Percentiles rank a stretch among this genome's conserved stretches.
phyloP scores from a whole-genome alignment of 2,797 vertebrate genomes.

The Sternotherus odoratus region DNA sequence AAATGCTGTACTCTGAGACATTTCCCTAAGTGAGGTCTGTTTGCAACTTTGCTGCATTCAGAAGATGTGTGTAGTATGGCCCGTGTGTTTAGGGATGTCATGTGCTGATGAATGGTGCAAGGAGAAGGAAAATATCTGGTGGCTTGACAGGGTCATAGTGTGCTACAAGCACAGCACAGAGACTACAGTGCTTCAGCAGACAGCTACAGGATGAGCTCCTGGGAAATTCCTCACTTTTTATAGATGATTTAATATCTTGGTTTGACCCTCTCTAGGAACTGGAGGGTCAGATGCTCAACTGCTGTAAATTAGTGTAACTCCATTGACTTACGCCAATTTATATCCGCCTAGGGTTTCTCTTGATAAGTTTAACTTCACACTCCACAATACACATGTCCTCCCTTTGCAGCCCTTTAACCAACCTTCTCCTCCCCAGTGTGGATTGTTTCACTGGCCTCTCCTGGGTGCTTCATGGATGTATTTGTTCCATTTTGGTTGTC shows the following conservation, averaged over 20 bases:
- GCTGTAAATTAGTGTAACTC: background rate
- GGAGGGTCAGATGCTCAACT: background rate
- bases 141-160: background rate
- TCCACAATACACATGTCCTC: background rate
- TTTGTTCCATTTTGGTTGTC: background rate
- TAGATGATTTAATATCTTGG: background rate
- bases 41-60: background rate
- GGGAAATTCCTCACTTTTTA: background rate
- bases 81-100: background rate
- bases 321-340: background rate
- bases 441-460: conserved; percentile 21
- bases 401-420: background rate
- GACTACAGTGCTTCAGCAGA: background rate
- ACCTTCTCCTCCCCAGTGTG: background rate
- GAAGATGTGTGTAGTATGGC: background rate
- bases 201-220: background rate
- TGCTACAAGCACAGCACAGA: background rate
- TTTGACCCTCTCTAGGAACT: background rate
- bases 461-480: conserved; percentile 4
- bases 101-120: background rate
- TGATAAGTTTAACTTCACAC: background rate
- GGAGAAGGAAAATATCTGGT: background rate
- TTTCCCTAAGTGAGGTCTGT: background rate
- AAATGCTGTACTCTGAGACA: background rate
- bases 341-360: background rate